Evolutionary conservation across 1,140 invertebrate species (phyloP).

Genomic region (Melipona quadrifasciata): DNA sequence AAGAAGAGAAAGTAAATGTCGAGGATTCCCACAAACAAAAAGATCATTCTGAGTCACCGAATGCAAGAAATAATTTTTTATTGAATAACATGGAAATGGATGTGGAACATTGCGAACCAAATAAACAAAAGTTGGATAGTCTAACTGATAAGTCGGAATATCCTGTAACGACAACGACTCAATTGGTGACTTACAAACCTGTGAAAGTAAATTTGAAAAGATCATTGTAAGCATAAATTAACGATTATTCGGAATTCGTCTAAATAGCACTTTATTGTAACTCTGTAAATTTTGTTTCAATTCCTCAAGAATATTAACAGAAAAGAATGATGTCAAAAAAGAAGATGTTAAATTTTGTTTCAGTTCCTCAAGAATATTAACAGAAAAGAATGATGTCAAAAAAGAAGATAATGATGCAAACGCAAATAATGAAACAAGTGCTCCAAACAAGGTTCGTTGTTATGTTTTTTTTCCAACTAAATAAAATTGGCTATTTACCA

Average conservation of each 20-base stretch:
- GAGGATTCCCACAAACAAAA: conserved; percentile 51
- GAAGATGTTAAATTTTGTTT: conserved; percentile 53
- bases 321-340: conserved; percentile 66
- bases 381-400: conserved; percentile 64
- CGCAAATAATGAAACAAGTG: conserved; percentile 54
- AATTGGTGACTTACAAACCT: conserved; percentile 67
- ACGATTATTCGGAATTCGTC: background rate
- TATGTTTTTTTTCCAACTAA: background rate
- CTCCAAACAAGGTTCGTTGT: conserved; percentile 70
- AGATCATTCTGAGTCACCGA: conserved; percentile 52
- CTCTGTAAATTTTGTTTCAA: conserved; percentile 58
- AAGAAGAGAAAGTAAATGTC: conserved; percentile 47
- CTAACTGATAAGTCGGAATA: conserved; percentile 58
- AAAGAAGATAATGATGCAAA: conserved; percentile 62
- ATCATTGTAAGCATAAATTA: conserved; percentile 75
- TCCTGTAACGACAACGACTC: conserved; percentile 36
- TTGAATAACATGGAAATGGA: conserved; percentile 52
- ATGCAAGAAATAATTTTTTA: conserved; percentile 52
- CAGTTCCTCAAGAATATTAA: conserved; percentile 65
- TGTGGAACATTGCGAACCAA: conserved; percentile 55
- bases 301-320: conserved; percentile 61
- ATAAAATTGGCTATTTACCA: background rate
- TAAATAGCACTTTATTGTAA: too few relatives aligned
- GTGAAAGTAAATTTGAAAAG: conserved; percentile 79
- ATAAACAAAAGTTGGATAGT: conserved; percentile 53